Conservation (phyloP, 2,797 vertebrate genomes). For the Ctenosaura bakeri region DNA sequence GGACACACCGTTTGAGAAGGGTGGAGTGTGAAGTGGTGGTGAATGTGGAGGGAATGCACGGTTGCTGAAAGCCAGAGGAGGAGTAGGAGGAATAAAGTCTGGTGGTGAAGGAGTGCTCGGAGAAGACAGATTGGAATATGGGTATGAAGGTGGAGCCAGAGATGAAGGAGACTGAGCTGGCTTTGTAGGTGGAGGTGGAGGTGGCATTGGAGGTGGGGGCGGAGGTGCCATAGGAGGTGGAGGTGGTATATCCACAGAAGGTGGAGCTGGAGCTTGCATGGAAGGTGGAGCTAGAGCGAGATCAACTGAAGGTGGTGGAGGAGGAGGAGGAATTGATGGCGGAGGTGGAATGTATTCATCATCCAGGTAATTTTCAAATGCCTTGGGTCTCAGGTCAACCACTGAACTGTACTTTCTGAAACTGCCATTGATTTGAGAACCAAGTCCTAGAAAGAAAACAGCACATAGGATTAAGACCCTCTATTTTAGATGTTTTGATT, state of each 20-base stretch:
- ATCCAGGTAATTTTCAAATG: conserved; percentile 65
- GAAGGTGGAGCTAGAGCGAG: conserved; percentile 53
- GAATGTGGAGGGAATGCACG: conserved; percentile 28
- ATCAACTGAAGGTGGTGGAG: conserved; percentile 24
- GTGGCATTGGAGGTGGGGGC: conserved; percentile 56
- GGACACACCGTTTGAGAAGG: conserved; percentile 66
- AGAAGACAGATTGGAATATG: conserved; percentile 58
- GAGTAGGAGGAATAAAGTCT: conserved; percentile 72
- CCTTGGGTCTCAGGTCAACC: conserved; percentile 78
- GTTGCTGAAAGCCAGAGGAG: conserved; percentile 54
- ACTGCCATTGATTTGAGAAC: conserved; percentile 79
- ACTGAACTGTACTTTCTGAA: conserved; percentile 80
- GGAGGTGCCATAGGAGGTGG: conserved; percentile 49
- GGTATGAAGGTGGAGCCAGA: conserved; percentile 38
- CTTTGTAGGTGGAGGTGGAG: conserved; percentile 16
- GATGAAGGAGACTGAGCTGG: conserved; percentile 68
- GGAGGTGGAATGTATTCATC: conserved; percentile 80
- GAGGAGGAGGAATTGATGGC: conserved; percentile 73
- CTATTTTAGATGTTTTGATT: neutral
- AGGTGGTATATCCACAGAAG: conserved; percentile 38
- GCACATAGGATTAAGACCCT: conserved; percentile 27
- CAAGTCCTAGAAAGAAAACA: conserved; percentile 63
- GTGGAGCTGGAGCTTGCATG: conserved; percentile 39
- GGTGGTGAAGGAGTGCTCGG: conserved; percentile 75
- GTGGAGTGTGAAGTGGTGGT: neutral